These are phyloP conservation scores for Heliconius melpomene DNA, from an alignment of 1,140 invertebrate species.

Conservation along the genomic window DNA sequence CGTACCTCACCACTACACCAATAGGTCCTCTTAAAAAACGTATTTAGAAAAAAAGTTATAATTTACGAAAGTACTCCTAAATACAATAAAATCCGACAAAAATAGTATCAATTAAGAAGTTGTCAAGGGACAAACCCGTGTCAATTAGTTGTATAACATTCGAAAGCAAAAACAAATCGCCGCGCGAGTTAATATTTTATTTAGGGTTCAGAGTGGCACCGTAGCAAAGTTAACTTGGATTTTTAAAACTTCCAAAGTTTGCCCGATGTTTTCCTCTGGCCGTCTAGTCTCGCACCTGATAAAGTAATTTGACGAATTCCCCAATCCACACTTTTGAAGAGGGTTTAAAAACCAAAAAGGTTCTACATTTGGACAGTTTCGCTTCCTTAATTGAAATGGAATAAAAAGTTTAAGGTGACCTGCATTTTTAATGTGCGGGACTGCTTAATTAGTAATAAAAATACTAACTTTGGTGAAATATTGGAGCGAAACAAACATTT, in stretches of 20 bases:
- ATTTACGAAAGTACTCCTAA: background rate
- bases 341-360: conserved; percentile 70
- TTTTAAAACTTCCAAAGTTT: conserved; percentile 78
- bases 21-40: too few relatives aligned
- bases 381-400: conserved; percentile 63
- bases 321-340: conserved; percentile 75
- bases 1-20: too few relatives aligned
- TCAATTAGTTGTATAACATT: conserved; percentile 66
- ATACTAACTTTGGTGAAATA: background rate
- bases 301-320: conserved; percentile 75
- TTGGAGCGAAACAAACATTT: conserved; percentile 2
- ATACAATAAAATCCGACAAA: conserved; percentile 1
- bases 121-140: conserved; percentile 51
- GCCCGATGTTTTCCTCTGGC: conserved; percentile 49
- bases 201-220: conserved; percentile 48
- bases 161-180: conserved; percentile 58
- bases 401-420: conserved; percentile 52
- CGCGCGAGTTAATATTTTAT: conserved; percentile 71
- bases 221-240: conserved; percentile 72
- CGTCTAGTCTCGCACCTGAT: conserved; percentile 66
- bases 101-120: conserved; percentile 49
- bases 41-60: background rate
- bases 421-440: conserved; percentile 59
- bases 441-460: conserved; percentile 8
- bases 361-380: conserved; percentile 44